A percentile compares a stretch with the other conserved stretches of the same genome.
Conservation (phyloP, 2,888 invertebrate species). For the Keiferia lycopersicella region DNA sequence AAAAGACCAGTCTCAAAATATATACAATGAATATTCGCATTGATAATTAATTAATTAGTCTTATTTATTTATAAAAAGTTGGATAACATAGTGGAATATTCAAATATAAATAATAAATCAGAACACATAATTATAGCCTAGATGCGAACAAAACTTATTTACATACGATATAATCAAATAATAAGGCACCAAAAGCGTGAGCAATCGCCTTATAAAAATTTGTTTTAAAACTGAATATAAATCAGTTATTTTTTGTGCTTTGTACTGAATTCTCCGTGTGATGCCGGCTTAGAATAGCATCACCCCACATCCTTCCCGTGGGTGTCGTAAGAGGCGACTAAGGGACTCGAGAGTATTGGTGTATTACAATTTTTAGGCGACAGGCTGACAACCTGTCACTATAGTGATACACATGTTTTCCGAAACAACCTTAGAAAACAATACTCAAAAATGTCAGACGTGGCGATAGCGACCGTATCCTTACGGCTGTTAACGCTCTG, state of each 20-base stretch:
- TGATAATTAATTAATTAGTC: constrained; percentile 19
- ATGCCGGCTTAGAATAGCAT: too few relatives aligned
- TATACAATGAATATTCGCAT: constrained; percentile 26
- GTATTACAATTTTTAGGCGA: too few relatives aligned
- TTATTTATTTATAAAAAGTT: constrained; percentile 32
- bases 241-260: constrained; percentile 46
- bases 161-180: constrained; percentile 40
- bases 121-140: constrained; percentile 35
- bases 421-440: too few relatives aligned
- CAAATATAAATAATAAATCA: constrained; percentile 48
- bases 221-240: constrained; percentile 34
- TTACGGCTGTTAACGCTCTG: too few relatives aligned
- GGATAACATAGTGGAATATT: constrained; percentile 44
- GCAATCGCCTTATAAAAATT: constrained; percentile 44
- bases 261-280: constrained; percentile 64
- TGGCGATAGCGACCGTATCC: too few relatives aligned
- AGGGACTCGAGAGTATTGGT: too few relatives aligned
- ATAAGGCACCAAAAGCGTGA: constrained; percentile 63
- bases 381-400: too few relatives aligned
- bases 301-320: too few relatives aligned
- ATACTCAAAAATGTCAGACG: too few relatives aligned
- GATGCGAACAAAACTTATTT: constrained; percentile 40
- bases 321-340: too few relatives aligned
- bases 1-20: constrained; percentile 29
- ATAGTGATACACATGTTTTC: too few relatives aligned